Evolutionary conservation across 2,797 vertebrate species (phyloP), one percentile per base, ranked within the genome.

Genomic region (Rhabdomys pumilio): DNA sequence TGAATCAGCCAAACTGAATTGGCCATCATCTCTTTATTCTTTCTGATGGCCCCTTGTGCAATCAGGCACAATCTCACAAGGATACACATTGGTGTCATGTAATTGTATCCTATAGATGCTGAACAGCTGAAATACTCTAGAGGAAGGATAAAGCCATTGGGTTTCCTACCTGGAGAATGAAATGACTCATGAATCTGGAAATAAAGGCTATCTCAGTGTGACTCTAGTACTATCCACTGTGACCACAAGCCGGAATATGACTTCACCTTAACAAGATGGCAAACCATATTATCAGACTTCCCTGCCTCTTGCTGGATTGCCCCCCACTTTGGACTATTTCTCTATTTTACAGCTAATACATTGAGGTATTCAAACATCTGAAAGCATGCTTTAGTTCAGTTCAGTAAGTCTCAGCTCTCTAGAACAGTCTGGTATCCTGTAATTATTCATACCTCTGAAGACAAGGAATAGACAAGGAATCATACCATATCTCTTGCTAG

Each of bases 371-470:
- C 91, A 75, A 8, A 34, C 8, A 86, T 82, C 94, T 63, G 24
- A 89, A 91, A 44, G 31, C 3, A 24, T 29, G 11, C 14, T 89
- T 55, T 80, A 67, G 26, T 92, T 17, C 13, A 88, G 1, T 14
- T 59, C 57, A 67, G 17, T 80, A 80, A 91, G 13, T 59, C 59
- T 95, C 31, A 20, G 31, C 4, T 80, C 22, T 47, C 57, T 91
- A 86, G 34, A 29, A 94, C 6, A 12, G 1, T 26, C 83, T 1
- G 1, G 34, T 61, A 20, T 65, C 72, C 34, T 91, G 2, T 47
- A 65, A 65, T 9, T 26, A 89, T 95, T 91, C 31, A 75, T 57
- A 9, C 11, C 63, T 95, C 96, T 91, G 65, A 90, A 96, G 63
- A 38, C 38, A 38, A 38, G 38, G 38, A 38, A 93, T 75, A 47